Conservation (phyloP, 1,140 invertebrate genomes). For the Ctenoplectra terminalis region DNA sequence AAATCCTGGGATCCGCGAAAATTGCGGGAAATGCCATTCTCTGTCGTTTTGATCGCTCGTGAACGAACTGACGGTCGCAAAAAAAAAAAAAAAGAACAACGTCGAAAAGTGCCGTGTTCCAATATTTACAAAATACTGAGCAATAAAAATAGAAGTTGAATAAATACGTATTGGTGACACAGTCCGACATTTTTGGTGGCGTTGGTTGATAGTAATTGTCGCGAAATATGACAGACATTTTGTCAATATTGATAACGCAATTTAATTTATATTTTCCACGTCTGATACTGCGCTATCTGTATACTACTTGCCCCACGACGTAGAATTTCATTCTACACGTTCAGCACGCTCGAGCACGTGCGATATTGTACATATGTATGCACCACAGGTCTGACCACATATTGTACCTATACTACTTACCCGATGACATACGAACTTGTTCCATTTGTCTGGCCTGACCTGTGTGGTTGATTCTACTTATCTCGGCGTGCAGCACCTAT, state of each 20-base stretch:
- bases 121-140: neutral
- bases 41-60: neutral
- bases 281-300: neutral
- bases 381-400: neutral
- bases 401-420: neutral
- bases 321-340: neutral
- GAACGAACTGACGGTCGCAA: neutral
- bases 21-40: neutral
- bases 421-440: neutral
- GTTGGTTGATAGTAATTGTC: neutral
- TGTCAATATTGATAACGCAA: neutral
- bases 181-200: neutral
- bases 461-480: conserved; percentile 18
- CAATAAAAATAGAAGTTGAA: neutral
- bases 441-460: conserved; percentile 25
- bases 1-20: neutral
- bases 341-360: neutral
- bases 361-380: neutral
- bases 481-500: neutral
- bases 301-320: neutral
- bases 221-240: neutral
- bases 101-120: neutral
- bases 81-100: neutral
- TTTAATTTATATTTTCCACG: neutral
- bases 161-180: too few species aligned